phyloP scores from a whole-genome alignment of 2,888 invertebrate species.

The Ditula angustiorana region DNA sequence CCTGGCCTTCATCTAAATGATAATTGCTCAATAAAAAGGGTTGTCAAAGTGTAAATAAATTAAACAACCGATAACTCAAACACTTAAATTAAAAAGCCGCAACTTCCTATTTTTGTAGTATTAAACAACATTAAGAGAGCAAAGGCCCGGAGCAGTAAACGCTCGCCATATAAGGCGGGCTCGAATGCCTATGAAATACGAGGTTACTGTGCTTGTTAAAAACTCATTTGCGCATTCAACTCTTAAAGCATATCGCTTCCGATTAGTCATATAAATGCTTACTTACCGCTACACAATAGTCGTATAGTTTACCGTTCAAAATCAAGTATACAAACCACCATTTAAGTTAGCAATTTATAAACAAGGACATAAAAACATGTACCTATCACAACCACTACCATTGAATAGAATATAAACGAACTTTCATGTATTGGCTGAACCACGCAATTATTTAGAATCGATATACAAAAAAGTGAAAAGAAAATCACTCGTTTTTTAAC shows the following conservation, averaged over 20 bases:
- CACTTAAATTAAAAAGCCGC: slow-evolving; percentile 31
- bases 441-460: no score
- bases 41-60: slow-evolving; percentile 8
- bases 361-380: no score
- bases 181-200: slow-evolving; percentile 42
- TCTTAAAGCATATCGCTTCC: slow-evolving; percentile 3
- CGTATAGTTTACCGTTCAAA: neutral
- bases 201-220: slow-evolving; percentile 50
- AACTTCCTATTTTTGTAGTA: slow-evolving; percentile 41
- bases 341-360: neutral
- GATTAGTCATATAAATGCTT: slow-evolving; percentile 1
- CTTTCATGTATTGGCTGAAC: no score
- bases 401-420: no score
- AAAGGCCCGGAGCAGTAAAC: slow-evolving; percentile 37
- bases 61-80: slow-evolving; percentile 7
- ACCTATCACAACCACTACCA: no score
- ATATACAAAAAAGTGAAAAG: neutral
- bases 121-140: slow-evolving; percentile 29
- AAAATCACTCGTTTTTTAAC: neutral
- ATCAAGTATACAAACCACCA: neutral
- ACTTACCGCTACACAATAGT: slow-evolving; percentile 12
- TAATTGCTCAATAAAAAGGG: neutral
- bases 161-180: slow-evolving; percentile 56
- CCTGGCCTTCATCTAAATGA: no score
- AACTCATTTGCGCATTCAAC: slow-evolving; percentile 9